These are phyloP conservation scores for Mormoops blainvillei DNA, from an alignment of 2,113 vertebrate species.

Conservation along the genomic window DNA sequence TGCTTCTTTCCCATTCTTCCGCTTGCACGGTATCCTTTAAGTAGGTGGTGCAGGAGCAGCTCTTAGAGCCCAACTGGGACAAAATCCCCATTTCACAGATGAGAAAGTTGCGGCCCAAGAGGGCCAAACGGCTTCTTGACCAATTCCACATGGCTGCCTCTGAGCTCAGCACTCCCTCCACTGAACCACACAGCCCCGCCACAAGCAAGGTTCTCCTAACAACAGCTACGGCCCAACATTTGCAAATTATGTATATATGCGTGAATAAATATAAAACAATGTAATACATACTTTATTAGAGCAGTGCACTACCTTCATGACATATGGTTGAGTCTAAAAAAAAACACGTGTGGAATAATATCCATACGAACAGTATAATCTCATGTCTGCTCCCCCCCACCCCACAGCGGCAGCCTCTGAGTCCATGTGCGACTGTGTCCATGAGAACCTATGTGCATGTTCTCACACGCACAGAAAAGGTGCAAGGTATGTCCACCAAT, in stretches of 20 bases:
- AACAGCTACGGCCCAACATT: not conserved
- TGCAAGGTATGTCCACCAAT: not conserved
- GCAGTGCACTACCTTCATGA: not conserved
- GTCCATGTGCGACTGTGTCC: no score
- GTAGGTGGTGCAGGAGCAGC: not conserved
- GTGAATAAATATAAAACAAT: not conserved
- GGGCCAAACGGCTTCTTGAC: not conserved
- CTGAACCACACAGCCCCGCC: not conserved
- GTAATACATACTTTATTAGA: not conserved
- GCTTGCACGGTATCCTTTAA: not conserved
- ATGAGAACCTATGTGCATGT: accelerated
- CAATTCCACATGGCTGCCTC: not conserved
- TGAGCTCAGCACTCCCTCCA: not conserved
- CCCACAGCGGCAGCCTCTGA: not conserved
- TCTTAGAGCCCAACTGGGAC: not conserved
- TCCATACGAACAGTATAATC: not conserved
- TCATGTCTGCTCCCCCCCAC: not conserved
- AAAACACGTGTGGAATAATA: not conserved
- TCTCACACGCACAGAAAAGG: not conserved
- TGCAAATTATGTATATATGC: not conserved
- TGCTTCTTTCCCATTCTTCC: not conserved
- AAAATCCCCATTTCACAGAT: not conserved
- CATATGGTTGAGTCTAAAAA: not conserved
- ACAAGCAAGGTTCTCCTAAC: not conserved
- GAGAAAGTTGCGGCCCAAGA: not conserved